Percentiles rank a stretch among this genome's conserved stretches.
Evolutionary conservation across 1,140 invertebrate genomes (phyloP).

Genomic region (Temnothorax longispinosus): DNA sequence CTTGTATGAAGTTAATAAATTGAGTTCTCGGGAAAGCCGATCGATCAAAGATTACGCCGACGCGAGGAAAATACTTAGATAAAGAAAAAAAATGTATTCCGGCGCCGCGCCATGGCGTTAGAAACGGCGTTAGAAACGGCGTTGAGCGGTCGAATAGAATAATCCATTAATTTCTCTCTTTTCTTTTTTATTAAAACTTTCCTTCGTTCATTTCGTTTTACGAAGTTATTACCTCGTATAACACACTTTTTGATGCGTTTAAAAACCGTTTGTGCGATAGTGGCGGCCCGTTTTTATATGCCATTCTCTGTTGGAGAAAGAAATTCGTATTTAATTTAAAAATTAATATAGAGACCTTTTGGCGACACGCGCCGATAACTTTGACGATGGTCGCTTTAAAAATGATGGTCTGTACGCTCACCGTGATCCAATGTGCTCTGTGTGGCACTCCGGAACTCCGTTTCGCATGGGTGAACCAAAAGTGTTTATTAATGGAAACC

Average conservation of each 20-base stretch:
- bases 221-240: not conserved
- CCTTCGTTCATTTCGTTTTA: constrained; percentile 31
- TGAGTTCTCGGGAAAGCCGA: constrained; percentile 41
- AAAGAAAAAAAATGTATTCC: constrained; percentile 42
- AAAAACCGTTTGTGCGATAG: constrained; percentile 2
- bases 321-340: constrained; percentile 53
- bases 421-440: not conserved
- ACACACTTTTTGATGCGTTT: not conserved
- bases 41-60: constrained; percentile 28
- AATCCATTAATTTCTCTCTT: constrained; percentile 56
- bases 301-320: not conserved
- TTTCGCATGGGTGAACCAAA: constrained; percentile 18
- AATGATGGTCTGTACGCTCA: constrained; percentile 1
- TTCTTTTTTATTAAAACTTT: constrained; percentile 34
- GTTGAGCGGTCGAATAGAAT: constrained; percentile 37
- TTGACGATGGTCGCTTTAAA: constrained; percentile 31
- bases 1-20: constrained; percentile 52
- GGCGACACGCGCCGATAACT: constrained; percentile 42
- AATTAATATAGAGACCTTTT: constrained; percentile 46
- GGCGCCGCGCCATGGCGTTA: constrained; percentile 32
- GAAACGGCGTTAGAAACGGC: constrained; percentile 21
- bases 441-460: constrained; percentile 34
- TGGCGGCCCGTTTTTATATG: constrained; percentile 8
- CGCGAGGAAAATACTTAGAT: constrained; percentile 33
- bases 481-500: constrained; percentile 58